Evolutionary conservation across 1,140 invertebrate species (phyloP).

Genomic region (Drosophila serrata): DNA sequence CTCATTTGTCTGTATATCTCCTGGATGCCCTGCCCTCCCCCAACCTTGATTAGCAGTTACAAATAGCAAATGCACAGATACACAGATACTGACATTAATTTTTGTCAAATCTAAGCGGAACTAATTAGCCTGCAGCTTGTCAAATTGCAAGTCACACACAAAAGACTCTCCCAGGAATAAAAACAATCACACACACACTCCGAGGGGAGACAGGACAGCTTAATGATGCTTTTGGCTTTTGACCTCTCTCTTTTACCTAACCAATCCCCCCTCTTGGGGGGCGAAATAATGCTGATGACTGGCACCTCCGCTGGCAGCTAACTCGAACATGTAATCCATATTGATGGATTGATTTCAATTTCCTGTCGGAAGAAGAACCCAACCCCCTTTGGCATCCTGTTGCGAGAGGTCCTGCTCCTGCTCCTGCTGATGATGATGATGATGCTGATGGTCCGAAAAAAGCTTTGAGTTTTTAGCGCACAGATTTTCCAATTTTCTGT

Average conservation of each 20-base stretch:
- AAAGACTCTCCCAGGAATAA: conserved; percentile 27
- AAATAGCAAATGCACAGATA: conserved; percentile 3
- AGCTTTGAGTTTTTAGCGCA: conserved; percentile 44
- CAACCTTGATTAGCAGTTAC: conserved; percentile 50
- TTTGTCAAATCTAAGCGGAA: conserved; percentile 81
- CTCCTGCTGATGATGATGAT: background rate
- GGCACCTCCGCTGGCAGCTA: conserved; percentile 58
- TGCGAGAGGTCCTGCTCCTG: conserved; percentile 1
- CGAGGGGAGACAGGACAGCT: no score
- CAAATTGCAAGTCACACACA: conserved; percentile 80
- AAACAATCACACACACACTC: conserved; percentile 1
- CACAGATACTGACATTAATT: conserved; percentile 62
- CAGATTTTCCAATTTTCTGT: conserved; percentile 44
- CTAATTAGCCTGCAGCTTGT: conserved; percentile 80
- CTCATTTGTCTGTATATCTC: conserved; percentile 49
- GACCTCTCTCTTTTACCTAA: no score
- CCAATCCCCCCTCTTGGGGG: background rate
- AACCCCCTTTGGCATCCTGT: conserved; percentile 17
- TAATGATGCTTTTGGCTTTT: conserved; percentile 33
- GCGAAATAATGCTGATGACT: conserved; percentile 57
- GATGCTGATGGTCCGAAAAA: conserved; percentile 35
- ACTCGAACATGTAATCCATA: conserved; percentile 75
- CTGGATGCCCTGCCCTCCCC: conserved; percentile 14
- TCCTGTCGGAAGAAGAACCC: conserved; percentile 61
- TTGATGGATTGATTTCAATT: conserved; percentile 85